Conservation (phyloP, 2,888 invertebrate genomes). For the Phalangium opilio region DNA sequence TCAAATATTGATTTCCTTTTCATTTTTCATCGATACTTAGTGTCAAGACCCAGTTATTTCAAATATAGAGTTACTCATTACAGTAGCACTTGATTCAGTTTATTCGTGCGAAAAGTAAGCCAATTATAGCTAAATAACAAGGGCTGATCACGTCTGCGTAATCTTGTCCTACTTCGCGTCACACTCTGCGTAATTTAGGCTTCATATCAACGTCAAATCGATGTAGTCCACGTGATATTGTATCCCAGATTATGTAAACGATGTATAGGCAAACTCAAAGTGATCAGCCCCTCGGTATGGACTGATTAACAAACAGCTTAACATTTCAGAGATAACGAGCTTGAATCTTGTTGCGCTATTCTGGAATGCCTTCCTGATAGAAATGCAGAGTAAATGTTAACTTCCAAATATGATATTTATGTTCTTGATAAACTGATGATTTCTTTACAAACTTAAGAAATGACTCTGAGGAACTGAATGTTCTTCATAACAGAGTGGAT, state of each 20-base stretch:
- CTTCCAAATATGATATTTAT: not conserved
- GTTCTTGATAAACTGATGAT: not conserved
- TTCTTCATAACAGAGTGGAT: constrained; percentile 34
- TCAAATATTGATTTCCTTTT: not conserved
- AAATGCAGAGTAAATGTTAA: constrained; percentile 25
- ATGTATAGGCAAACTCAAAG: too few species aligned
- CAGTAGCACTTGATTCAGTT: constrained; percentile 47
- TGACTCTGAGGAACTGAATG: constrained; percentile 10
- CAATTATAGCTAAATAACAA: too few species aligned
- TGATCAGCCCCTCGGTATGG: too few species aligned
- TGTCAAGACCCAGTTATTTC: constrained; percentile 36
- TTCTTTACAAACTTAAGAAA: constrained; percentile 24
- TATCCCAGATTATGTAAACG: too few species aligned
- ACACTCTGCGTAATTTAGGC: too few species aligned
- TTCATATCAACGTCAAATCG: too few species aligned
- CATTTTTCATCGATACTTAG: not conserved
- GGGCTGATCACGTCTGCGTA: too few species aligned
- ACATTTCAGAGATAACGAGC: constrained; percentile 41
- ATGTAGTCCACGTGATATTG: too few species aligned
- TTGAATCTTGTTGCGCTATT: constrained; percentile 44
- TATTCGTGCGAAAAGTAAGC: constrained; percentile 41
- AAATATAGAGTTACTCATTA: constrained; percentile 42
- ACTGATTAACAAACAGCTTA: too few species aligned
- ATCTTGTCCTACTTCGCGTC: too few species aligned
- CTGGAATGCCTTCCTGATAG: constrained; percentile 39